Percentiles rank a stretch among this genome's conserved stretches.
These are phyloP conservation scores for Drosophila pseudoananassae DNA, from an alignment of 1,140 invertebrate genomes.

Conservation along the genomic window DNA sequence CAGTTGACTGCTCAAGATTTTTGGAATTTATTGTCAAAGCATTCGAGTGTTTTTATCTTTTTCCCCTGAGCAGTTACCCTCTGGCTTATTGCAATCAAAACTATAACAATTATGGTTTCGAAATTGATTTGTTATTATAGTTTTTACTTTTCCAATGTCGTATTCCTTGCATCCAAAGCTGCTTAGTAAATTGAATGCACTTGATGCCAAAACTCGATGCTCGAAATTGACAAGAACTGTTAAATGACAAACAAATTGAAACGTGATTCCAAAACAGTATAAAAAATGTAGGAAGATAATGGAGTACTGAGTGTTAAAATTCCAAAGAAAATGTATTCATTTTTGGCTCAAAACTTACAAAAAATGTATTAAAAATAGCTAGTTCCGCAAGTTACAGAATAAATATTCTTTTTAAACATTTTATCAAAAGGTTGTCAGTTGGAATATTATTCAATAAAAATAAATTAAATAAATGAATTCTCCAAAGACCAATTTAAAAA, in stretches of 20 bases:
- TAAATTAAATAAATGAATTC: not conserved
- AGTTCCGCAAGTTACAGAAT: no score
- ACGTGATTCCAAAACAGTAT: constrained; percentile 9
- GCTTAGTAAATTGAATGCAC: constrained; percentile 50
- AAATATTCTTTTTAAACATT: no score
- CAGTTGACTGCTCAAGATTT: constrained; percentile 16
- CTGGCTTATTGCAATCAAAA: constrained; percentile 23
- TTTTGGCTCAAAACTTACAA: constrained; percentile 10
- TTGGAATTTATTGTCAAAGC: constrained; percentile 30
- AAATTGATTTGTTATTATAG: constrained; percentile 41
- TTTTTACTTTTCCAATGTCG: not conserved
- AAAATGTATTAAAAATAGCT: no score
- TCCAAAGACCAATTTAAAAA: not conserved
- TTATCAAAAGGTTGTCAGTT: no score
- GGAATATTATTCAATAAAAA: not conserved
- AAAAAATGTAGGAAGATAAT: not conserved
- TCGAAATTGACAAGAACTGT: constrained; percentile 30
- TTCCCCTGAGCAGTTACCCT: constrained; percentile 9
- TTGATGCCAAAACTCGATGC: not conserved
- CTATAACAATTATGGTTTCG: constrained; percentile 32
- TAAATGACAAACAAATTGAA: constrained; percentile 18
- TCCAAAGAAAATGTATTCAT: constrained; percentile 34
- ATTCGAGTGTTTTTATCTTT: constrained; percentile 26
- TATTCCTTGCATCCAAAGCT: constrained; percentile 20
- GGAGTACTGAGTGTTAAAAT: constrained; percentile 12